Base-by-base conservation (phyloP, 2,888 invertebrate species). In the Orthosia gothica region DNA sequence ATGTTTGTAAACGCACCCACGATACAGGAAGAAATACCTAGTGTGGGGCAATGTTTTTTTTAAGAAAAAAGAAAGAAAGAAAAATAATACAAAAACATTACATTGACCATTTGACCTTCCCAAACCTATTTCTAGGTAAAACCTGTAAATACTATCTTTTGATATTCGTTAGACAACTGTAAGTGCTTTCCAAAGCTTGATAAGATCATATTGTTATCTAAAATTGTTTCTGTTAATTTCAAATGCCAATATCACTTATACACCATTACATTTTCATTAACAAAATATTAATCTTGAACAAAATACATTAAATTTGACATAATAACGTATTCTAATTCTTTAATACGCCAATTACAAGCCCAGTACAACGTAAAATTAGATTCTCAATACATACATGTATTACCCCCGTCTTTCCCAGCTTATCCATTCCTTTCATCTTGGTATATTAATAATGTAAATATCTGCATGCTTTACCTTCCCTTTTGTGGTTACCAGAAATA, bases 401-500 rank as follows among this genome's bases (percentile, higher is more conserved):
- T 32, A 64, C 18, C 50, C 9, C 59, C 58, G 40, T 54, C 47
- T 61, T 69, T 32, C 59, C 9, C n/a, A 5, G 81, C 54, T 71
- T 68, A 84, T 69, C 70, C 57, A 62, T 68, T 54, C 81, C 81
- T 84, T 72, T 75, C 65, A 81, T 82, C 70, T 81, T 23, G n/a
- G 18, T 57, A 59, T 71, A 82, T 81, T 84, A 81, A 70, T 81
- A 75, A 81, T 80, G 69, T 69, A 75, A 84, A 84, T 84, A 75
- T 69, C 65, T 66, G 52, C 76, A 81, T 58, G 66, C 76, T 55
- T 75, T 75, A 64, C 58, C 68, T 69, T 69, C 66, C 76, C 68
- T 59, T 81, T 66, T 81, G 82, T 75, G 85, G 81, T 81, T 49
- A 84, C 68, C 81, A 71, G 85, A 82, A 84, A 82, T 82, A 82